Conservation (phyloP, 2,113 vertebrate genomes). For the Ancistrus triradiatus region DNA sequence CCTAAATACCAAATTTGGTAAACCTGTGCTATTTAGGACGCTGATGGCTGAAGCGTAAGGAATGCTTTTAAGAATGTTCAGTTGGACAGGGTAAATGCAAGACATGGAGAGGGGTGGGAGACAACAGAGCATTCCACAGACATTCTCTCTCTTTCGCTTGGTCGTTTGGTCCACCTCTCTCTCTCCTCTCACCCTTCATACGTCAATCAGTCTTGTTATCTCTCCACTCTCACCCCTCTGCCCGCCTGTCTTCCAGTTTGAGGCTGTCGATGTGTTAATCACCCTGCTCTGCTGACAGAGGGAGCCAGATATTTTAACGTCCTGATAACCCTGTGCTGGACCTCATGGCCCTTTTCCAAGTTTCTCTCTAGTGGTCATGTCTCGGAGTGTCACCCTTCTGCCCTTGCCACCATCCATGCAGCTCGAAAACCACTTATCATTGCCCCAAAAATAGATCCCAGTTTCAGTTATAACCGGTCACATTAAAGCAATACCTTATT, state of each 20-base stretch:
- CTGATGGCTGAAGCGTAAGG: constrained; percentile 32
- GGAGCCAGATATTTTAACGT: constrained; percentile 60
- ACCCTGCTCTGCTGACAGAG: constrained; percentile 65
- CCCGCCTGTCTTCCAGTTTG: constrained; percentile 39
- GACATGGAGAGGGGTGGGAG: constrained; percentile 11
- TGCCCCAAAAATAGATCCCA: constrained; percentile 47
- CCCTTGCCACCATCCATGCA: constrained; percentile 44
- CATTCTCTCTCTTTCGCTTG: constrained; percentile 30
- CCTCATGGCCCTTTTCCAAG: constrained; percentile 28
- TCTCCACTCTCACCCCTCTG: constrained; percentile 47
- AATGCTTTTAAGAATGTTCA: constrained; percentile 47
- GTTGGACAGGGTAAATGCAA: constrained; percentile 34
- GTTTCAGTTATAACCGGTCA: constrained; percentile 37
- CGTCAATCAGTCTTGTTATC: constrained; percentile 63
- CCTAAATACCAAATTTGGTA: constrained; percentile 46
- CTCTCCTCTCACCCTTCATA: constrained; percentile 44
- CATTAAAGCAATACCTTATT: constrained; percentile 22
- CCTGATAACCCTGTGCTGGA: constrained; percentile 61
- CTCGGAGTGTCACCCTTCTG: constrained; percentile 36
- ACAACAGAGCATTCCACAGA: constrained; percentile 46
- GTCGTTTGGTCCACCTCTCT: constrained; percentile 19
- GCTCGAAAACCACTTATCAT: constrained; percentile 46
- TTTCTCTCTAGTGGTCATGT: constrained; percentile 46
- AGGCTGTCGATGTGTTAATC: constrained; percentile 56
- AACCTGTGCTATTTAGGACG: constrained; percentile 41